Base-by-base conservation (phyloP, 2,888 invertebrate genomes). In the Cryptus viduatorius region DNA sequence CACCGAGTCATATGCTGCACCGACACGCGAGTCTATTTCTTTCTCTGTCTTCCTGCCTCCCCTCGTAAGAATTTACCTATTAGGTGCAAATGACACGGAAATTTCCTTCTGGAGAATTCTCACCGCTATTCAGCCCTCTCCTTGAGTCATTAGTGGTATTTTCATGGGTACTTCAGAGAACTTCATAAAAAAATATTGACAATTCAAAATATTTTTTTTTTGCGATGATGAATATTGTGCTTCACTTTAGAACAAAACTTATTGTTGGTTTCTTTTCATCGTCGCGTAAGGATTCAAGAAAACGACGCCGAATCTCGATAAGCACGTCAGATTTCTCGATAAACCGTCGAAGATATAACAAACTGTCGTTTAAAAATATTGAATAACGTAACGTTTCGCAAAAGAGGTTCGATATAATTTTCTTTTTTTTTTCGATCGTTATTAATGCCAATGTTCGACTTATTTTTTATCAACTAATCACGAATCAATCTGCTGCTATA, bases 71-170 rank as follows among this genome's bases (percentile, higher is more conserved):
- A 84, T 75, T 65, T 73, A 42, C 50, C 79, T 73, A 86, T 86
- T 87, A 82, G 80, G 79, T 86, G 86, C 68, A 84, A 87, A 87
- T 81, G 77, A 76, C 65, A 50, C 24, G 59, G 48, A 77, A 10
- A 68, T 83, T 75, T 75, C 65, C 48, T 79, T 48, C 48, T 67
- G 14, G 42, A 31, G 24, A 31, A 19, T 64, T 14, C 24, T 50
- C 64, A 78, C 64, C 16, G 42, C 3, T 64, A 31, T 53, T 53
- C 50, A 24, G 14, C n/a, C 59, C 46, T 24, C 59, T 69, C 53
- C 14, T 46, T 31, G 56, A n/a, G 50, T 19, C 64, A 37, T 64
- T 64, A 37, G 48, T 42, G 46, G 64, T 64, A 64, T 79, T 61
- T 71, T 64, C 31, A 53, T 24, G 24, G 31, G 50, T 50, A 37